Conservation (phyloP, 2,113 vertebrate species). For the Naja naja region DNA sequence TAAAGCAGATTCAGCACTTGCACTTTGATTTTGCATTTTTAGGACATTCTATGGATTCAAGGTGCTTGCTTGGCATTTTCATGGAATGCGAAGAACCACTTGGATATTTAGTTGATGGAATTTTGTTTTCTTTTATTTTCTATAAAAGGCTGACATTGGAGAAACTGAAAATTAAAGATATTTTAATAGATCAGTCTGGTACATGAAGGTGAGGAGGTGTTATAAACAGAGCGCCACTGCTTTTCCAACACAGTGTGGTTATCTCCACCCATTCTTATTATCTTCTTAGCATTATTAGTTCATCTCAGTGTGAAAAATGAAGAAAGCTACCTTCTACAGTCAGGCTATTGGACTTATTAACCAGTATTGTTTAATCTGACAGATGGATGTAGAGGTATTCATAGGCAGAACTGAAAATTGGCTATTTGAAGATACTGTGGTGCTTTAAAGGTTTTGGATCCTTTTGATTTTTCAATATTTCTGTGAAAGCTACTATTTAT, state of each 20-base stretch:
- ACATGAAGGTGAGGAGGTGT: neutral
- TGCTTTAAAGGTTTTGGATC: neutral
- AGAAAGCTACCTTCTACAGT: neutral
- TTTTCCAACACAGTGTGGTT: neutral
- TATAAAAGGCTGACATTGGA: neutral
- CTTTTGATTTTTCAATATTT: neutral
- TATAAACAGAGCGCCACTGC: neutral
- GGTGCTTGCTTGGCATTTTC: slow-evolving; percentile 57
- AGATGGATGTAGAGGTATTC: neutral
- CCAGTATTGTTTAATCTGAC: neutral
- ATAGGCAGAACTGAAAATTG: neutral
- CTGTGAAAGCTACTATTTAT: neutral
- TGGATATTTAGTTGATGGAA: slow-evolving; percentile 50
- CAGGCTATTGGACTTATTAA: neutral
- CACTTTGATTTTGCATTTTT: slow-evolving; percentile 63
- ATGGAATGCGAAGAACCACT: slow-evolving; percentile 65
- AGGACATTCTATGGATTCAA: slow-evolving; percentile 55
- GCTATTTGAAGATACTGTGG: neutral
- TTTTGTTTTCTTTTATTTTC: neutral
- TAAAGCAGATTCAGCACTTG: slow-evolving; percentile 55
- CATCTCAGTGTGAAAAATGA: neutral
- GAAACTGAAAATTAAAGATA: neutral
- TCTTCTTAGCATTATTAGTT: neutral
- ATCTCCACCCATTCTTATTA: neutral
- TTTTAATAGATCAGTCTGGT: neutral